Percentiles rank a stretch among this genome's conserved stretches.
Conservation (phyloP, 1,140 invertebrate genomes). For the Helicoverpa armigera region DNA sequence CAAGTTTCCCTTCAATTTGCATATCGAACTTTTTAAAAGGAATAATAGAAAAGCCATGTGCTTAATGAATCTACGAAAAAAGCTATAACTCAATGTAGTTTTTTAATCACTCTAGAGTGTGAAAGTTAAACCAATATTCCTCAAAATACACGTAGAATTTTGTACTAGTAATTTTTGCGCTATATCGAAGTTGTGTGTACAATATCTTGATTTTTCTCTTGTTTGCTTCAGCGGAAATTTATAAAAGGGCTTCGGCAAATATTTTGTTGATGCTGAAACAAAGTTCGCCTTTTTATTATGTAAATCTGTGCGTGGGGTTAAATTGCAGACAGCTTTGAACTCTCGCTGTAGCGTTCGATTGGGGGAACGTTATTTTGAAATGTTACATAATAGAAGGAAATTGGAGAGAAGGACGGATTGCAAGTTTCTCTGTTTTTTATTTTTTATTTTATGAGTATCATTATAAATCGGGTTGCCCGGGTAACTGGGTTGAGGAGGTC, state of each 20-base stretch:
- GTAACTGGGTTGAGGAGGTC: too few species aligned
- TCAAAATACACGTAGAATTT: not conserved
- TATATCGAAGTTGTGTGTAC: not conserved
- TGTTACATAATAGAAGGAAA: not conserved
- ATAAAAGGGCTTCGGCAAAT: constrained; percentile 33
- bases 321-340: constrained; percentile 24
- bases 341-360: not conserved
- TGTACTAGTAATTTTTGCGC: not conserved
- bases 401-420: too few species aligned
- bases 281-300: constrained; percentile 28
- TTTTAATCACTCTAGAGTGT: too few species aligned
- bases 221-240: constrained; percentile 35
- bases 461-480: too few species aligned
- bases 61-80: too few species aligned
- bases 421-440: too few species aligned
- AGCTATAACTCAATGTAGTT: too few species aligned
- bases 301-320: constrained; percentile 34
- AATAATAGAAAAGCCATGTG: too few species aligned
- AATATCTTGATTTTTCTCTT: constrained; percentile 33
- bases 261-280: constrained; percentile 30
- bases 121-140: not conserved
- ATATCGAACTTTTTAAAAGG: too few species aligned
- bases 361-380: not conserved
- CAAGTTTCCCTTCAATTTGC: too few species aligned
- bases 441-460: too few species aligned